Conservation (phyloP, 2,113 vertebrate species). For the Chelonoidis abingdonii region DNA sequence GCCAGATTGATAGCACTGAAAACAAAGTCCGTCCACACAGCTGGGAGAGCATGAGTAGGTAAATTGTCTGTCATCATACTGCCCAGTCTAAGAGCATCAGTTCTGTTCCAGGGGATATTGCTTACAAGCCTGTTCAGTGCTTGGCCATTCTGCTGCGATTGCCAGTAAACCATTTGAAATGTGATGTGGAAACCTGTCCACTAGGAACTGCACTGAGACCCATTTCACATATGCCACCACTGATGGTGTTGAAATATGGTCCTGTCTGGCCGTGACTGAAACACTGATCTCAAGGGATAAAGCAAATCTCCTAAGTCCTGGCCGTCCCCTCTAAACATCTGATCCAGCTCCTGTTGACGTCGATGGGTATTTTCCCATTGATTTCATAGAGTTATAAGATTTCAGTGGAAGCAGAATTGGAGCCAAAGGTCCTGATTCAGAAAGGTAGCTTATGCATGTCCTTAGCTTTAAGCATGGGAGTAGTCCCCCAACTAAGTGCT, state of each 20-base stretch:
- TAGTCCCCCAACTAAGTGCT: constrained; percentile 30
- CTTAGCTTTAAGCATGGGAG: background rate
- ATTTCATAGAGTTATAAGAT: background rate
- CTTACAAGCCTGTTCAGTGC: background rate
- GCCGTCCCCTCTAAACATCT: background rate
- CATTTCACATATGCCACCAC: fast-evolving
- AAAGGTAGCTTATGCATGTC: background rate
- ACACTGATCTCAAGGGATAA: background rate
- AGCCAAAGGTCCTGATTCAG: background rate
- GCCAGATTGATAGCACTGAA: background rate
- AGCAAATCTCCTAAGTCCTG: fast-evolving
- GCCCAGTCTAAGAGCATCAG: background rate
- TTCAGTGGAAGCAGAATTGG: background rate
- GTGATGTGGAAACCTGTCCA: background rate
- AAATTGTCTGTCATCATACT: background rate
- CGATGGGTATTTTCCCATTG: background rate
- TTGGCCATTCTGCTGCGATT: fast-evolving
- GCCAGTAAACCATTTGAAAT: background rate
- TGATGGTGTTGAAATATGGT: fast-evolving
- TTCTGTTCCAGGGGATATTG: background rate
- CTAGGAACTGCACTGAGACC: fast-evolving
- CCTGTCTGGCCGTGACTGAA: background rate
- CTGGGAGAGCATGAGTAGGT: background rate
- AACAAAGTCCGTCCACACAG: fast-evolving
- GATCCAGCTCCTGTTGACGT: background rate